Evolutionary conservation across 2,113 vertebrate species (phyloP), one percentile per base, ranked within the genome.

Genomic region (Willisornis vidua): DNA sequence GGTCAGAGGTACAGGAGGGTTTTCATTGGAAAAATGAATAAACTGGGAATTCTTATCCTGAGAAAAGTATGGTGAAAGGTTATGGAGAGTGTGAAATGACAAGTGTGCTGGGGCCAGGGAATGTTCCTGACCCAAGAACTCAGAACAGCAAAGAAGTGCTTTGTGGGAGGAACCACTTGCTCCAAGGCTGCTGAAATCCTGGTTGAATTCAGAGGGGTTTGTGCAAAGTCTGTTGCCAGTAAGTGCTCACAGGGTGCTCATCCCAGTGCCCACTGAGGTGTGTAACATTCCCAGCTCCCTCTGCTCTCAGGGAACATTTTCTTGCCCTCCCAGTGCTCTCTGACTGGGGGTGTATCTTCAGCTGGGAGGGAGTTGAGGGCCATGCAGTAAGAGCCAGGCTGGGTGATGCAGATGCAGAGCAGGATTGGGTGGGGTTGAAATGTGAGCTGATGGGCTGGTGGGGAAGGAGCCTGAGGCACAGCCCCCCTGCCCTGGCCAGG

Each of bases 381-480:
- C 43, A 2, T 67, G 85, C 96, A 97, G 96, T 97, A 97, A 97
- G 96, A 97, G 97, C 96, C 97, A 97, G 89, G 78, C 82, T 94
- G 33, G 93, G 94, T 96, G 85, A 52, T 77, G 45, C 90, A 84
- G 85, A 78, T 52, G 57, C 95, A 95, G 49, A 91, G n/a, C 71
- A 72, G 77, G 98, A 99, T 99, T 99, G 71, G 92, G 94, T 94
- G 97, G 98, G 98, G 99, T 98, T 99, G 99, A 99, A 98, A 98
- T 97, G 92, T 18, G 81, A 94, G 95, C 89, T 98, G 97, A 98
- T 98, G 96, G 98, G 97, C 82, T 97, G 73, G 90, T 97, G 96
- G 96, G 96, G 96, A 87, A 97, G 97, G 97, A 95, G 95, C 87
- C 82, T 87, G 93, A 90, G 97, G 92, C 66, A 14, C 78, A 95